Base-by-base conservation (phyloP, 2,888 invertebrate genomes). In the Arge pagana region DNA sequence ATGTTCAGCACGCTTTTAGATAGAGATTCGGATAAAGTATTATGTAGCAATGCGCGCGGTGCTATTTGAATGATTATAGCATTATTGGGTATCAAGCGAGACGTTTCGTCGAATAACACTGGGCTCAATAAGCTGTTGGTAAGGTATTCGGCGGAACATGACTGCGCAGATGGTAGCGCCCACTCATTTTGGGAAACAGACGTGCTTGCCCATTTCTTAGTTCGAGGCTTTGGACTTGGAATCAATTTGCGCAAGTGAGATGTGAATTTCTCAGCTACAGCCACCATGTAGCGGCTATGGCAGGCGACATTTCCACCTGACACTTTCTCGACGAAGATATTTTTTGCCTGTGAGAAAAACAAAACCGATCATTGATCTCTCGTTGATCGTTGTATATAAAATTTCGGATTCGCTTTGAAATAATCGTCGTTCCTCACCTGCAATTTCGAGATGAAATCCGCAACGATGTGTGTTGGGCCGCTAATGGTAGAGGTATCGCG, bases 41-140 rank as follows among this genome's bases (percentile, higher is more conserved):
- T 89, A 70, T 94, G 94, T 26, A 96, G 82, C 0, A 96, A 81
- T 4, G 92, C 89, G 64, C 96, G 95, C 0, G 96, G 95, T 0
- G 95, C 93, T 48, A 96, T 86, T 76, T 96, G 95, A 57, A 96
- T 87, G 4, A 87, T 84, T 52, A 95, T 82, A 0, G 94, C 92
- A 69, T 93, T 83, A 41, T 83, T 81, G 1, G 92, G 93, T 60
- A 96, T 87, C 59, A 83, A 77, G 35, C 77, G 72, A 45, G 85
- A 77, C 1, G 83, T 84, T 68, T 87, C 87, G 62, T 86, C 84
- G 79, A 85, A 18, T 18, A 11, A 11, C 3, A 19, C 31, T n/a
- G 30, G 42, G 3, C 10, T 19, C 1, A 42, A 7, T 11, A 42
- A 4, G 13, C 13, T 42, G 5, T 19, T 42, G 7, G 21, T 11